Evolutionary conservation across 1,140 invertebrate species (phyloP).

Genomic region (Drosophila serrata): DNA sequence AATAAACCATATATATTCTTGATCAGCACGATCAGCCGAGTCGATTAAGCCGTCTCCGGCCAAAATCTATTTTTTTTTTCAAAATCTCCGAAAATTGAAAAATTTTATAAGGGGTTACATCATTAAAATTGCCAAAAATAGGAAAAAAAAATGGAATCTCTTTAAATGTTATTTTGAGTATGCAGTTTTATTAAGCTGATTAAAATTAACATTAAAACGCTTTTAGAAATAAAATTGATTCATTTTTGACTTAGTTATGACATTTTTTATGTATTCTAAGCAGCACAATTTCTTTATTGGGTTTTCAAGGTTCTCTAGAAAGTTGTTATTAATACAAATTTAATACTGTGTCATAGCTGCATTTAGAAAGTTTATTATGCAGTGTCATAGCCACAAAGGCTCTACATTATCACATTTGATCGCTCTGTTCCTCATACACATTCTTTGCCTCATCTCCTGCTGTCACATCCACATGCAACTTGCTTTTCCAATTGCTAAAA

Average conservation of each 20-base stretch:
- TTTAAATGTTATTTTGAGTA: neutral
- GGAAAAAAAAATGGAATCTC: neutral
- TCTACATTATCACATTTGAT: neutral
- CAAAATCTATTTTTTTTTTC: neutral
- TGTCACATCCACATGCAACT: conserved; percentile 29
- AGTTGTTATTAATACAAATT: neutral
- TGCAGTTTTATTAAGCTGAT: neutral
- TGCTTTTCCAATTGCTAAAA: conserved; percentile 20
- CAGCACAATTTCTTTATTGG: too few relatives aligned
- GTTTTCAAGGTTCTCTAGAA: neutral
- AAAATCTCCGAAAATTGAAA: neutral
- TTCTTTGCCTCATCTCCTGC: conserved; percentile 3
- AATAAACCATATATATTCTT: neutral
- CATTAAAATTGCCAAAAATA: neutral
- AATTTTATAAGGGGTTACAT: neutral
- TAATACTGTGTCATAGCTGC: neutral
- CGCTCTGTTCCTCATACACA: neutral
- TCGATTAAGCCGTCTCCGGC: neutral
- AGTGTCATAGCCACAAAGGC: neutral
- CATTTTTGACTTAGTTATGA: neutral
- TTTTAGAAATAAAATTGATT: neutral
- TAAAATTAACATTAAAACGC: neutral
- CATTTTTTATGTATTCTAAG: too few relatives aligned
- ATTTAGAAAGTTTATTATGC: neutral
- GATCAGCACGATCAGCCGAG: neutral